Evolutionary conservation across 2,113 vertebrate species (phyloP), one percentile per base, ranked within the genome.

Genomic region (Xyliphius kryptos): DNA sequence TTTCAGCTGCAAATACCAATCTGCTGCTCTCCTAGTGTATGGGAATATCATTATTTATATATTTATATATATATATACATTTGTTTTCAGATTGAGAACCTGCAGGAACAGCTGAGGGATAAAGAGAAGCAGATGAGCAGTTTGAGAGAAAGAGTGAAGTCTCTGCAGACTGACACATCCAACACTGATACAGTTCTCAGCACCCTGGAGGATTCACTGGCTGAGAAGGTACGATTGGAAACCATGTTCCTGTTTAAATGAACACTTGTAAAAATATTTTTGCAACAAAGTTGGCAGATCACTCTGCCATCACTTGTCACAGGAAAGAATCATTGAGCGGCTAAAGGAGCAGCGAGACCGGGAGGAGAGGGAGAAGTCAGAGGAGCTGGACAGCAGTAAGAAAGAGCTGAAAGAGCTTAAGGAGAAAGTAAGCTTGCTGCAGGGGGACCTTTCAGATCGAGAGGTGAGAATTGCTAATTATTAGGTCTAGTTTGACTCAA

Each of bases 51-150:
- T n/a, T n/a, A n/a, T n/a, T n/a, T n/a, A n/a, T n/a, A n/a, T n/a
- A n/a, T n/a, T n/a, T n/a, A n/a, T n/a, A n/a, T n/a, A n/a, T n/a
- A n/a, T n/a, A n/a, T n/a, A n/a, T n/a, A n/a, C n/a, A n/a, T n/a
- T n/a, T 12, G 3, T 69, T 44, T 61, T 72, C 69, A 95, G 91
- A 97, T 99, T 68, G 96, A 99, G 79, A 99, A 98, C 77, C 88
- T 99, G 48, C 96, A 98, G 72, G 95, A 99, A 61, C 96, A 99
- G 70, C 74, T 99, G 68, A 84, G 94, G 79, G 96, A 99, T 81
- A 99, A 99, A 74, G 96, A 99, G 75, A 98, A 97, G 79, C 96
- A 99, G 73, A 92, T 98, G 91, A 90, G 91, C 85, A 97, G 90
- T 72, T 77, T 99, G 36, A 99, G 97, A 78, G 96, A 99, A 9